Percentiles rank a stretch among this genome's conserved stretches.
phyloP scores from a whole-genome alignment of 2,113 vertebrate genomes.

The Cavia aperea region DNA sequence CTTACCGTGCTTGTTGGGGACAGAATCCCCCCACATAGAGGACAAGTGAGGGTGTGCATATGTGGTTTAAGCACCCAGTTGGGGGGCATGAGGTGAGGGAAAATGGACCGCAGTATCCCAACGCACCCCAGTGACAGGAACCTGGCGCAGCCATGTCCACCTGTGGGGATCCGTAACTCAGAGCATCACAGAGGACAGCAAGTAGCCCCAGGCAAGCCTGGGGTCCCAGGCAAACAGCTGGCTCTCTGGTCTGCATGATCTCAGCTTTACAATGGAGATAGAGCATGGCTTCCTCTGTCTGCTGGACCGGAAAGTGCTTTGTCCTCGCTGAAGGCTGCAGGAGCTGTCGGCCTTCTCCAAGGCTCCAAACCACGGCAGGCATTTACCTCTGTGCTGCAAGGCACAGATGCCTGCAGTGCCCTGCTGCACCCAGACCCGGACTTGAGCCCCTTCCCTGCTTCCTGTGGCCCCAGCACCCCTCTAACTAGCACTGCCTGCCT shows the following conservation, averaged over 20 bases:
- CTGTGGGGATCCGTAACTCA: not conserved
- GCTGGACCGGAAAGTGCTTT: not conserved
- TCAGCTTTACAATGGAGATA: not conserved
- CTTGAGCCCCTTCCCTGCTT: not conserved
- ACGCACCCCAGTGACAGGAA: not conserved
- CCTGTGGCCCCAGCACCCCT: fast-evolving
- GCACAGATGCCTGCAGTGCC: not conserved
- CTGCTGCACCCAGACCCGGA: fast-evolving
- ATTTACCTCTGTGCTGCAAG: not conserved
- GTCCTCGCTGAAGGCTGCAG: not conserved
- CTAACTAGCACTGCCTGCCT: not conserved
- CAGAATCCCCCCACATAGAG: not conserved
- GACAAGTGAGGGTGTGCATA: no score
- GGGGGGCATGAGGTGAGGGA: not conserved
- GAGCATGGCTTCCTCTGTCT: not conserved
- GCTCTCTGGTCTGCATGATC: not conserved
- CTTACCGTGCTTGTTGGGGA: not conserved
- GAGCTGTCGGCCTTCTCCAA: not conserved
- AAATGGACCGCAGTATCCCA: not conserved
- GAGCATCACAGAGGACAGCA: not conserved
- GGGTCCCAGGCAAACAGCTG: not conserved
- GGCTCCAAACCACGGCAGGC: not conserved
- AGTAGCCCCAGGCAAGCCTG: not conserved
- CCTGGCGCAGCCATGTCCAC: not conserved
- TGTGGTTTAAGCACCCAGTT: not conserved